Evolutionary conservation across 2,113 vertebrate genomes (phyloP).

Genomic region (Leptosomus discolor): DNA sequence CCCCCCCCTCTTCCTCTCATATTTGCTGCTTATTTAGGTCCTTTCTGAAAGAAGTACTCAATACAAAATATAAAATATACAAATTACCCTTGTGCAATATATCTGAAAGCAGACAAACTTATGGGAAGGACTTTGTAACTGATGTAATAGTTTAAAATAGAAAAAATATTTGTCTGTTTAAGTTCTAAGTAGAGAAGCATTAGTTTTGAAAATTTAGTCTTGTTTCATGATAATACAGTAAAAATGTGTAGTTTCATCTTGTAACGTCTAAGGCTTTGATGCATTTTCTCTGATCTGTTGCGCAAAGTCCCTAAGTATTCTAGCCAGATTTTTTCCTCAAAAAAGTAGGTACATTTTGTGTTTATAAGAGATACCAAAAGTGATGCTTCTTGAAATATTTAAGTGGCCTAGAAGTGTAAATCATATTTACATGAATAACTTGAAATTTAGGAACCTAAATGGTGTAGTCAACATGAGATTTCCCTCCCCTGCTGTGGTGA

Average conservation of each 20-base stretch:
- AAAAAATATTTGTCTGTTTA: not conserved
- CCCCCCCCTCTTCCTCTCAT: fast-evolving
- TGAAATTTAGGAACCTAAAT: not conserved
- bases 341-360: not conserved
- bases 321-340: not conserved
- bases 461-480: not conserved
- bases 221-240: not conserved
- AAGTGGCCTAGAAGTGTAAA: not conserved
- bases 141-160: not conserved
- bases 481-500: not conserved
- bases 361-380: not conserved
- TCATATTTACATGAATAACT: not conserved
- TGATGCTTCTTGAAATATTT: not conserved
- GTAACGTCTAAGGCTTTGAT: not conserved
- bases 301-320: not conserved
- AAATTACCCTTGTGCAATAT: not conserved
- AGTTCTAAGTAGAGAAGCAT: not conserved
- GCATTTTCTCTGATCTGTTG: not conserved
- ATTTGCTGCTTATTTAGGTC: not conserved
- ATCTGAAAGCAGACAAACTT: not conserved
- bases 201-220: not conserved
- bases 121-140: not conserved
- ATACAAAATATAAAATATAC: not conserved
- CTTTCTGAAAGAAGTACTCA: not conserved
- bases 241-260: not conserved